These are phyloP conservation scores for Macrotis lagotis DNA, from an alignment of 2,113 vertebrate genomes.

Conservation along the genomic window DNA sequence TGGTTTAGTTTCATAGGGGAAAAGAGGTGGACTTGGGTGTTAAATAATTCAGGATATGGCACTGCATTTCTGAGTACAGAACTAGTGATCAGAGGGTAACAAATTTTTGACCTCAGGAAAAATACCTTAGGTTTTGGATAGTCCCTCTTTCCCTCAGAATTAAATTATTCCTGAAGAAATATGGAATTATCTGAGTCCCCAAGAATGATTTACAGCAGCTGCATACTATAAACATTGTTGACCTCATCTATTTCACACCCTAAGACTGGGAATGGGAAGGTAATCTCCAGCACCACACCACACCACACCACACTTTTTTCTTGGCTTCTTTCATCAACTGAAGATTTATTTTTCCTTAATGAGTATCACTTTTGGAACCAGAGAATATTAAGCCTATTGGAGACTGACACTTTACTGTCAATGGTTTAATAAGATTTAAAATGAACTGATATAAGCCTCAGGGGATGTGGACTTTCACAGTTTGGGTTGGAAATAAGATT, in stretches of 20 bases:
- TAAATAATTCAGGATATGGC: neutral
- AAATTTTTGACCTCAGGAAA: neutral
- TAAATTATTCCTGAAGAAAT: neutral
- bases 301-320: neutral
- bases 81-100: neutral
- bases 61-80: neutral
- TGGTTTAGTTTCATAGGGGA: neutral
- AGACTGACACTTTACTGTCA: neutral
- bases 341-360: neutral
- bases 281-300: neutral
- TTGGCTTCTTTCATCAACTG: neutral
- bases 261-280: neutral
- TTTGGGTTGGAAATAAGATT: neutral
- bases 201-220: neutral
- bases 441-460: neutral
- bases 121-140: neutral
- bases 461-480: neutral
- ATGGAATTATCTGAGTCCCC: neutral
- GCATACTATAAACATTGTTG: neutral
- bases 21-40: neutral
- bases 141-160: neutral
- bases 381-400: neutral
- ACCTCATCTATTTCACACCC: neutral
- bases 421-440: neutral
- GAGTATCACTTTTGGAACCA: neutral